Evolutionary conservation across 2,888 invertebrate species (phyloP), one percentile per base, ranked within the genome.

Genomic region (Pocota personata): DNA sequence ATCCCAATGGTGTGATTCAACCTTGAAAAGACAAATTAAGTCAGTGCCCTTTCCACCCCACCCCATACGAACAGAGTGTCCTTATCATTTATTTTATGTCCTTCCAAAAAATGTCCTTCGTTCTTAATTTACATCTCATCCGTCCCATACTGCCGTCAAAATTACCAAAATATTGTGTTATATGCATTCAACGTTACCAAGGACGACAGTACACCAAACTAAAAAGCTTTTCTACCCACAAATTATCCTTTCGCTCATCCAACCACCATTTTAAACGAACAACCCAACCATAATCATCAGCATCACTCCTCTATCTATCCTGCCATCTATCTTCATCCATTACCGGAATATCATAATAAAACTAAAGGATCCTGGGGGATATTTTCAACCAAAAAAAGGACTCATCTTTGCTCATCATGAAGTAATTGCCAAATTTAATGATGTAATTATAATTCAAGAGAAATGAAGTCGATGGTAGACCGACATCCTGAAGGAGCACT

Each of bases 391-490:
- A 46, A 32, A 58, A 60, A n/a, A 55, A 21, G 60, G 60, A 83
- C 46, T 78, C 66, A 43, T 60, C 64, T 72, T 55, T 35, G 46
- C 48, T 72, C 71, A 78, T 73, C 83, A 72, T 62, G 40, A 79
- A 78, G 73, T 69, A 75, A 79, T 84, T 84, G 73, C 73, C 79
- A 69, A 84, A 75, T 84, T 84, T 84, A 79, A 84, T 73, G 83
- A 84, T 64, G 73, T 84, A 73, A 84, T 84, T 84, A 75, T 75
- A 69, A 79, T 79, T 62, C 69, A 55, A 55, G 67, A 24, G 55
- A 55, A 57, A 48, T 62, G 48, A 72, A 35, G 60, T 50, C 24
- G 27, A 37, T 8, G 35, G 67, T 62, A 19, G 67, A 67, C n/a
- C 48, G 43, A 27, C 10, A 6, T 24, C n/a, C 27, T 21, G 16